Evolutionary conservation across 2,113 vertebrate species (phyloP).

Genomic region (Malurus elegans): DNA sequence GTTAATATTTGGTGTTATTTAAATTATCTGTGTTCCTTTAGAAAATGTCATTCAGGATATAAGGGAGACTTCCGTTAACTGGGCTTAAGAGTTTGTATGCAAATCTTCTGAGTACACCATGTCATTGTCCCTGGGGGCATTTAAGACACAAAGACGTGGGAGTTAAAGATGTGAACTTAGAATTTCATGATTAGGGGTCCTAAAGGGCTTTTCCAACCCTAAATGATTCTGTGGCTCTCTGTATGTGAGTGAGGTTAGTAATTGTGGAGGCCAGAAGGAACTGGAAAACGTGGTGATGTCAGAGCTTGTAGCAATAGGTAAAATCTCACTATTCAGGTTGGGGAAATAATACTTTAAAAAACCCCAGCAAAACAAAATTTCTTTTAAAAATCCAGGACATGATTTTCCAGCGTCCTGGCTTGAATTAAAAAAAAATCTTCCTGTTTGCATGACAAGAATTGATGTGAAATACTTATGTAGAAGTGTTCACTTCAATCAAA

Average conservation of each 20-base stretch:
- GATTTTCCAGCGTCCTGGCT: neutral
- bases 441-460: neutral
- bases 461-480: neutral
- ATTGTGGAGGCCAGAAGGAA: neutral
- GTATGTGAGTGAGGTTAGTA: neutral
- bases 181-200: neutral
- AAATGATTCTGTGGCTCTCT: neutral
- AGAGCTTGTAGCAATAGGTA: neutral
- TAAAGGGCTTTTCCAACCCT: neutral
- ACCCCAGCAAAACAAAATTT: accelerated
- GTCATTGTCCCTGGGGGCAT: neutral
- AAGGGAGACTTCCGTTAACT: neutral
- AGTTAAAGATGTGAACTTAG: neutral
- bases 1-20: neutral
- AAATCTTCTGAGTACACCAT: neutral
- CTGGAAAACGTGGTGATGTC: neutral
- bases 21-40: neutral
- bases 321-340: neutral
- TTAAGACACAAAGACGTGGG: neutral
- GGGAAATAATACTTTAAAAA: neutral
- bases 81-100: neutral
- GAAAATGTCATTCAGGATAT: neutral
- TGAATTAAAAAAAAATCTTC: neutral
- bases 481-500: neutral
- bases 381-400: neutral